Evolutionary conservation across 2,797 vertebrate species (phyloP), one percentile per base, ranked within the genome.

Genomic region (Morelia viridis): DNA sequence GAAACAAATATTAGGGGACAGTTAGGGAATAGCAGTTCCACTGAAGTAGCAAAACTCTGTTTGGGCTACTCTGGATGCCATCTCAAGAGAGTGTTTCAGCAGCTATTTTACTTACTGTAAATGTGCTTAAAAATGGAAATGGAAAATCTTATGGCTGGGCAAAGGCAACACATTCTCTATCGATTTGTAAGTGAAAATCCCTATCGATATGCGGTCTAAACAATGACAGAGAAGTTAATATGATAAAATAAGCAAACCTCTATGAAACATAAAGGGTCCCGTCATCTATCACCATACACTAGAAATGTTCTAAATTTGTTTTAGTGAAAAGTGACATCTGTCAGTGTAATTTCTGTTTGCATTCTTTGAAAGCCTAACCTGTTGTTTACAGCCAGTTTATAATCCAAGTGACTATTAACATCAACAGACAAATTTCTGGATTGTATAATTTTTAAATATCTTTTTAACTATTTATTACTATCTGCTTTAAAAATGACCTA

Each of bases 301-400:
- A 93, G 26, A 92, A 86, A 86, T 4, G 1, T 88, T 57, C 90
- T 13, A 65, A 87, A 28, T 94, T 94, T 90, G 95, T 92, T 91
- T 94, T 94, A 88, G 96, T 91, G 86, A 95, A 96, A 96, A 94
- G 58, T 46, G 41, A 90, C n/a, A 94, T 46, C 80, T 96, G 93
- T 90, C 93, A 91, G 91, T 95, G 92, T 94, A 93, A 93, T n/a
- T 96, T 91, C 80, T 4, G 83, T 84, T 93, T 85, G 94, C 93
- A 64, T 31, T 41, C 31, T 90, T 95, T 94, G 93, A 91, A 93
- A 22, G 61, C 89, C 85, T 92, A 94, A 93, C 91, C 2, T 7
- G 93, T 64, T 90, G 8, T 46, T 96, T 90, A 61, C 58, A 62
- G 53, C 3, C 35, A 0, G 0, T 88, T 95, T 91, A 89, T 12